phyloP scores from a whole-genome alignment of 2,797 vertebrate genomes.

The Lates japonicus region DNA sequence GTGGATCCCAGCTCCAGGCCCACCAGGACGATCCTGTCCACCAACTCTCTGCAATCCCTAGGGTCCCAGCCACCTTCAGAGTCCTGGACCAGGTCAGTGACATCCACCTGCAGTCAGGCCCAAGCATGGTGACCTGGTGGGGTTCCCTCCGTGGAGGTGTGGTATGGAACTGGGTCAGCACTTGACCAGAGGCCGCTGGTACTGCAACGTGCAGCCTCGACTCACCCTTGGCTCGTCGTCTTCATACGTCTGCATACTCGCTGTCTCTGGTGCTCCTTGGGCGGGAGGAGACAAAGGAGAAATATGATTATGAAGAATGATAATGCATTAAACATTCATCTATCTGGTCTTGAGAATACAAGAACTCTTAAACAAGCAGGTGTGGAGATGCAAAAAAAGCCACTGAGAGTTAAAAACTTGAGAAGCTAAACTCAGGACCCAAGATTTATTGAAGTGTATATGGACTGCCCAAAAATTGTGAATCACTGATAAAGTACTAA shows the following conservation, averaged over 20 bases:
- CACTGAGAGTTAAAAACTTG: not conserved
- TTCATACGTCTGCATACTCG: constrained; percentile 90
- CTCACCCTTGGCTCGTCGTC: constrained; percentile 91
- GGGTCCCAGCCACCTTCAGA: constrained; percentile 95
- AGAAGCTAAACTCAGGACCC: not conserved
- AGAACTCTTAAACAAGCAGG: not conserved
- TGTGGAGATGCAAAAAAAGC: constrained; percentile 3
- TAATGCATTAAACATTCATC: not conserved
- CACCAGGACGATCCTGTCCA: constrained; percentile 92
- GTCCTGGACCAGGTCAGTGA: constrained; percentile 96
- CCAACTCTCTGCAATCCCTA: constrained; percentile 92
- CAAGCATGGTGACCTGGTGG: constrained; percentile 98
- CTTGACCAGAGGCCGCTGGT: constrained; percentile 93
- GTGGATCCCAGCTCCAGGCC: constrained; percentile 94
- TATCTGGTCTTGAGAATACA: not conserved
- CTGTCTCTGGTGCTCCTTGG: constrained; percentile 90
- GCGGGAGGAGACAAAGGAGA: not conserved
- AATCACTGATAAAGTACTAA: not conserved
- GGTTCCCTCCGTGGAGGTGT: constrained; percentile 93
- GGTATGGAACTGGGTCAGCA: constrained; percentile 98
- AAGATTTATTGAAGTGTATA: not conserved
- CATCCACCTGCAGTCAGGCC: constrained; percentile 97
- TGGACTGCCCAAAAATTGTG: not conserved
- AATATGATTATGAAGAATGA: not conserved
- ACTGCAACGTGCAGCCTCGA: constrained; percentile 96